phyloP scores from a whole-genome alignment of 2,797 vertebrate species.

The Falco novaeseelandiae region DNA sequence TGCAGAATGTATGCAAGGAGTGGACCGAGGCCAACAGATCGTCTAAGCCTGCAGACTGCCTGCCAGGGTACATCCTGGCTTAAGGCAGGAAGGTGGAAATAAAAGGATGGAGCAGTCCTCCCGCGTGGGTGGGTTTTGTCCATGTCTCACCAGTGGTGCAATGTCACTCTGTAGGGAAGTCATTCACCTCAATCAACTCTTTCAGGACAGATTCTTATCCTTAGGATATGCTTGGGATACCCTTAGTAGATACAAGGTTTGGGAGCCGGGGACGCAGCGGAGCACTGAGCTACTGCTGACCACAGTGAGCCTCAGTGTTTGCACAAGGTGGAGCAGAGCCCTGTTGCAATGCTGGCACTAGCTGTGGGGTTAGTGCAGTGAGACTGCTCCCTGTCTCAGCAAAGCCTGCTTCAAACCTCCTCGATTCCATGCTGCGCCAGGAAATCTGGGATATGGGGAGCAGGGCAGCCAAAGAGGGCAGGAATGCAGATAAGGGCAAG shows the following conservation, averaged over 20 bases:
- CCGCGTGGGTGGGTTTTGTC: not conserved
- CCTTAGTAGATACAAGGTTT: not conserved
- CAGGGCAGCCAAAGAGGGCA: not conserved
- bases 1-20: not conserved
- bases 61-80: not conserved
- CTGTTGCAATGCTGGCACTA: accelerated
- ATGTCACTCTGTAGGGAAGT: not conserved
- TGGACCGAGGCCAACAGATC: not conserved
- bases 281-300: accelerated
- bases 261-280: not conserved
- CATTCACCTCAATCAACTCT: not conserved
- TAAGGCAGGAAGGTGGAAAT: not conserved
- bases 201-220: not conserved
- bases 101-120: not conserved
- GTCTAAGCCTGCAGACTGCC: not conserved
- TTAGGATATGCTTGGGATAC: not conserved
- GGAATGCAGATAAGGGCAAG: not conserved
- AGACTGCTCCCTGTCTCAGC: not conserved
- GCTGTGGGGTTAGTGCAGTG: not conserved
- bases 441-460: not conserved
- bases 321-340: not conserved
- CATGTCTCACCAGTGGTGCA: not conserved
- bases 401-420: not conserved
- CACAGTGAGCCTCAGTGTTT: not conserved
- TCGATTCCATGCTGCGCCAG: not conserved